These are phyloP conservation scores for Ursus arctos DNA, from an alignment of 2,113 vertebrate genomes.

Conservation along the genomic window DNA sequence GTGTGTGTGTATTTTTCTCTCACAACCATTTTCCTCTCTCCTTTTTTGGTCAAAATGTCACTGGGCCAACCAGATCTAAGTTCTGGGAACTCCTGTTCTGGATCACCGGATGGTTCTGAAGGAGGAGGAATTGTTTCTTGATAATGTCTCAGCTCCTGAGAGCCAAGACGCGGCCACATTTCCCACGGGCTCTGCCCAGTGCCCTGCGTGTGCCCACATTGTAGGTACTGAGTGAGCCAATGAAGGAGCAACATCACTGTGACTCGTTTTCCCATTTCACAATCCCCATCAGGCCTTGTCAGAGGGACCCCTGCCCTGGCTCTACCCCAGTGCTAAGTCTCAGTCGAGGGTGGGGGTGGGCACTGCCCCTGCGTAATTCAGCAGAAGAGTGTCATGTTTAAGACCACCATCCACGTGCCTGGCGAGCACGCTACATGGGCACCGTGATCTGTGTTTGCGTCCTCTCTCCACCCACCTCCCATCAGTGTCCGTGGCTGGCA, in stretches of 20 bases:
- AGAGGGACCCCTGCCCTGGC: neutral
- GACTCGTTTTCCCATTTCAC: neutral
- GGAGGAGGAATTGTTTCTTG: constrained; percentile 10
- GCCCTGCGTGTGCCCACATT: neutral
- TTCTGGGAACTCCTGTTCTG: constrained; percentile 44
- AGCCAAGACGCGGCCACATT: neutral
- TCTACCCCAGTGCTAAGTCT: neutral
- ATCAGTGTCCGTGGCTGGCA: fast-evolving
- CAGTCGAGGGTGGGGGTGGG: too few relatives aligned
- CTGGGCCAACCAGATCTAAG: neutral
- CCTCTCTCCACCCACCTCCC: neutral
- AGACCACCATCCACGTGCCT: neutral
- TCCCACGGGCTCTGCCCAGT: neutral
- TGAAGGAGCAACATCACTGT: fast-evolving
- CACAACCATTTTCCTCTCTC: neutral
- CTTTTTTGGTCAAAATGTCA: neutral
- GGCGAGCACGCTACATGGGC: neutral
- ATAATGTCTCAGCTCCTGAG: neutral
- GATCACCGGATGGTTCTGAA: neutral
- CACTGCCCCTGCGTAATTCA: neutral
- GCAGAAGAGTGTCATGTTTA: neutral
- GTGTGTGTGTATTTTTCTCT: neutral
- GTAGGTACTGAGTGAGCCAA: neutral
- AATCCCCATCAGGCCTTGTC: neutral
- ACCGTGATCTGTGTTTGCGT: neutral